Conservation (phyloP, 2,888 invertebrate genomes). For the Lasius platythorax region DNA sequence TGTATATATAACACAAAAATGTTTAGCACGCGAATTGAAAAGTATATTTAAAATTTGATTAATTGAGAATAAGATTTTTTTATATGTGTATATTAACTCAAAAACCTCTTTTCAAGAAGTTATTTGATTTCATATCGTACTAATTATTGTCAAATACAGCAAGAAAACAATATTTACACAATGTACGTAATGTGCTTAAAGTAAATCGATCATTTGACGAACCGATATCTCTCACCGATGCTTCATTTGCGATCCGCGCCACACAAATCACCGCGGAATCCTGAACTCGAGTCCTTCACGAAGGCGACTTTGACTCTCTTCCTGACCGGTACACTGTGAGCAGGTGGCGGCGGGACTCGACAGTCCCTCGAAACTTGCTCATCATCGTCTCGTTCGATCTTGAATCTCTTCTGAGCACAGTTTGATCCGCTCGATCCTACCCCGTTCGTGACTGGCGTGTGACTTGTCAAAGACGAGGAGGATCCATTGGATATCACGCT, state of each 20-base stretch:
- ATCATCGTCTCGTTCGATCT: constrained; percentile 75
- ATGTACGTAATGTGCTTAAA: neutral
- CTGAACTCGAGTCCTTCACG: constrained; percentile 67
- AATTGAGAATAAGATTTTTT: neutral
- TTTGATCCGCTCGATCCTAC: constrained; percentile 46
- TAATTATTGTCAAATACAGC: constrained; percentile 48
- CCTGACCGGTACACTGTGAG: constrained; percentile 61
- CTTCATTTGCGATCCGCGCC: constrained; percentile 64
- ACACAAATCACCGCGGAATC: constrained; percentile 68
- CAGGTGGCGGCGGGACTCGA: constrained; percentile 50
- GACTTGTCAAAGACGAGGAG: constrained; percentile 36
- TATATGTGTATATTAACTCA: neutral
- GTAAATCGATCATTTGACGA: neutral
- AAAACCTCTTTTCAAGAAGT: neutral
- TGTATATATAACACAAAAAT: neutral
- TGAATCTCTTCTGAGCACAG: constrained; percentile 71
- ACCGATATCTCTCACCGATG: neutral
- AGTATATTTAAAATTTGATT: neutral
- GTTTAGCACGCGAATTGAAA: neutral
- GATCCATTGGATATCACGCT: constrained; percentile 57
- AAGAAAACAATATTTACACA: constrained; percentile 24
- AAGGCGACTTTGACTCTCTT: constrained; percentile 72
- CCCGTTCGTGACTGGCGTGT: constrained; percentile 31
- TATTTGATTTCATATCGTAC: neutral
- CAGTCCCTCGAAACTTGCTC: constrained; percentile 57